Evolutionary conservation across 2,888 invertebrate species (phyloP).

Genomic region (Drosophila nigritarsus): DNA sequence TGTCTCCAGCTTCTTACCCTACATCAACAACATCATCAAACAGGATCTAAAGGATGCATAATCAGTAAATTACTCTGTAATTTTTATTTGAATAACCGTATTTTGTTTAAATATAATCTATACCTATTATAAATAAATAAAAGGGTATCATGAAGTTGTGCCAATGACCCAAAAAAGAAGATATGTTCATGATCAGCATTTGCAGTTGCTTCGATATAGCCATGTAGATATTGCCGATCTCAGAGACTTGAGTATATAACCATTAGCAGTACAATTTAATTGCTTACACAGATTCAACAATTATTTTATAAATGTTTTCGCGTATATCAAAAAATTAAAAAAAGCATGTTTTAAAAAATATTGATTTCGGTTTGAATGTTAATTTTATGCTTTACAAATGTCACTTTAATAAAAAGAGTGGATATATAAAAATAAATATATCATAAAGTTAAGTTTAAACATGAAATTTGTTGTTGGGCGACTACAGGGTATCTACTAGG

Average conservation of each 20-base stretch:
- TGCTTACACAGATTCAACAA: background rate
- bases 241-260: background rate
- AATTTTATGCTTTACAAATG: background rate
- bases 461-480: background rate
- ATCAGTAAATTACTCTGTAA: constrained; percentile 40
- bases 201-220: background rate
- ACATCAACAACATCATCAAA: constrained; percentile 77
- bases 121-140: background rate
- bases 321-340: background rate
- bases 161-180: background rate
- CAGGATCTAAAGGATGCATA: constrained; percentile 56
- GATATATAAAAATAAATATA: background rate
- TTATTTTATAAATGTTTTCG: background rate
- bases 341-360: background rate
- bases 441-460: rapidly evolving
- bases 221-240: background rate
- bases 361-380: background rate
- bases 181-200: background rate
- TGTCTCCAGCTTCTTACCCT: constrained; percentile 82
- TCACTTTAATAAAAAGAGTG: rapidly evolving
- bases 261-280: background rate
- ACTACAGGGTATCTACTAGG: background rate
- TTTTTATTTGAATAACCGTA: constrained; percentile 1
- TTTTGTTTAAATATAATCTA: background rate
- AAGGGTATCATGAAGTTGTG: background rate